These are phyloP conservation scores for Cotesia typhae DNA, from an alignment of 1,140 invertebrate species.

Conservation along the genomic window DNA sequence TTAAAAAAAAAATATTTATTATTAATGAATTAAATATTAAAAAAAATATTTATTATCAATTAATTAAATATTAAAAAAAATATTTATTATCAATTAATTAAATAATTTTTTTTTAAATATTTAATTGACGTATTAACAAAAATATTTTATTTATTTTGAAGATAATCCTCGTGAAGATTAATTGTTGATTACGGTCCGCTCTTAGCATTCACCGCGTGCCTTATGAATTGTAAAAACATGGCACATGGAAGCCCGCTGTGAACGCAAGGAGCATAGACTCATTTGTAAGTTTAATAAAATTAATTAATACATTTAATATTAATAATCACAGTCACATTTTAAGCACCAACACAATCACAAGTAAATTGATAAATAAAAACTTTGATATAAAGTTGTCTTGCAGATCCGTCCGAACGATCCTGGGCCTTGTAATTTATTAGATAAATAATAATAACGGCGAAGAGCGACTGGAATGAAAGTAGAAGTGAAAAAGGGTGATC, in stretches of 20 bases:
- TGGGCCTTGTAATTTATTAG: conserved; percentile 9
- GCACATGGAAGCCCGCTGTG: conserved; percentile 89
- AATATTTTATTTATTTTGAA: not conserved
- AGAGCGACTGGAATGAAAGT: not conserved
- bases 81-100: not conserved
- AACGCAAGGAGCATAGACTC: conserved; percentile 80
- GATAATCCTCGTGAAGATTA: conserved; percentile 20
- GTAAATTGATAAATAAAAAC: conserved; percentile 4
- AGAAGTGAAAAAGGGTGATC: too few relatives aligned
- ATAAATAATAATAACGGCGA: not conserved
- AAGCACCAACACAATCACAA: conserved; percentile 1
- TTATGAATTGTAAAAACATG: conserved; percentile 80
- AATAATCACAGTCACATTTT: not conserved
- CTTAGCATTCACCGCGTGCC: conserved; percentile 97
- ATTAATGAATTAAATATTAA: conserved; percentile 4
- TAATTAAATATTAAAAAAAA: conserved; percentile 9
- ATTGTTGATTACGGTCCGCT: conserved; percentile 76
- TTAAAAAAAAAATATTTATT: too few relatives aligned
- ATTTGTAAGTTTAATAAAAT: conserved; percentile 40
- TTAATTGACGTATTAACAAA: not conserved
- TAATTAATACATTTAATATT: not conserved
- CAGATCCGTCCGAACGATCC: too few relatives aligned
- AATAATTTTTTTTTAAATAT: not conserved
- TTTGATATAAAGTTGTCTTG: too few relatives aligned
- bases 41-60: too few relatives aligned